Percentiles rank a stretch among this genome's conserved stretches.
Conservation (phyloP, 1,140 invertebrate genomes). For the Neodiprion pinetum region DNA sequence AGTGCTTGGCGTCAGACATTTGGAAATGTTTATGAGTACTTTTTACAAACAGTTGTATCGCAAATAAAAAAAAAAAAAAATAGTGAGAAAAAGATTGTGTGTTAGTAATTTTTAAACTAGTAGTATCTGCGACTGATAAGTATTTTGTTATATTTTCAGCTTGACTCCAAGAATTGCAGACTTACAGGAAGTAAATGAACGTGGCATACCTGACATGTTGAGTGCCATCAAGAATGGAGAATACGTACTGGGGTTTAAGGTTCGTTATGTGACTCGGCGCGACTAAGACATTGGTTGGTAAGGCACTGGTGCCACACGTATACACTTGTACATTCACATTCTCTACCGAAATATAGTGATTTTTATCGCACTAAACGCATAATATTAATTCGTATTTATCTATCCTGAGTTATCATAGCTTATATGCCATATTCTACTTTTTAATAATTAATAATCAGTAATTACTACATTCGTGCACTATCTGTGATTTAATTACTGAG, state of each 20-base stretch:
- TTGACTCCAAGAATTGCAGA: background rate
- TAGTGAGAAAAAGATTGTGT: too few relatives aligned
- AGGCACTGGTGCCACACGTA: constrained; percentile 8
- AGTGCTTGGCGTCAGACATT: too few relatives aligned
- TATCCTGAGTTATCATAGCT: constrained; percentile 10
- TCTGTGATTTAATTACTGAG: constrained; percentile 17
- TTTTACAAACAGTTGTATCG: too few relatives aligned
- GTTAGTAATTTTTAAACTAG: too few relatives aligned
- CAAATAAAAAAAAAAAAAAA: too few relatives aligned
- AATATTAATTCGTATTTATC: constrained; percentile 16
- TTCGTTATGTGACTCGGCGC: constrained; percentile 6
- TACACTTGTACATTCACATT: constrained; percentile 24
- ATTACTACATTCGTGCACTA: constrained; percentile 6
- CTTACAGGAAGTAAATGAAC: background rate
- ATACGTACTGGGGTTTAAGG: background rate
- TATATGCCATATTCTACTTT: background rate
- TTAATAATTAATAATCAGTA: constrained; percentile 6
- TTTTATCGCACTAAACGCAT: constrained; percentile 17
- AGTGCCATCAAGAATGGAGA: background rate
- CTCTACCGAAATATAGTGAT: constrained; percentile 22
- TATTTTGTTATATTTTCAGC: background rate
- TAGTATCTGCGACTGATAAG: too few relatives aligned
- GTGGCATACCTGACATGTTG: background rate
- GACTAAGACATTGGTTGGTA: background rate
- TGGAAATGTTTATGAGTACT: too few relatives aligned